Evolutionary conservation across 2,888 invertebrate genomes (phyloP).

Genomic region (Lasioglossum malachurum): DNA sequence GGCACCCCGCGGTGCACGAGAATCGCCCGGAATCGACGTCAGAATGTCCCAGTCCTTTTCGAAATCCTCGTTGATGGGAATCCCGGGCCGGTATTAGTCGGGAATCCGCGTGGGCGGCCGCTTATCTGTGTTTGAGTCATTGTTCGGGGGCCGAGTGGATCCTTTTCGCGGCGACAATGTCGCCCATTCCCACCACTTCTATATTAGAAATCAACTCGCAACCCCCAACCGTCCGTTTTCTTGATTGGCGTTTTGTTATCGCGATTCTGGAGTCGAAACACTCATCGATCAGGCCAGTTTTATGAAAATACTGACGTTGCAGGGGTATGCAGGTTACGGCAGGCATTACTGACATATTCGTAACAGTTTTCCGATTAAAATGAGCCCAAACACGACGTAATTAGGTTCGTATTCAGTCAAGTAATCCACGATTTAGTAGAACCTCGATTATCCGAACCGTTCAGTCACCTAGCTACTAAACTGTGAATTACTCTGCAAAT

Average conservation of each 20-base stretch:
- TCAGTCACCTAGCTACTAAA: background rate
- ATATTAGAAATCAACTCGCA: constrained; percentile 53
- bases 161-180: constrained; percentile 43
- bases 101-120: constrained; percentile 63
- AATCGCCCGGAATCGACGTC: constrained; percentile 56
- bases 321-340: rapidly evolving
- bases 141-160: constrained; percentile 62
- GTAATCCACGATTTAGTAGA: background rate
- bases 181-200: constrained; percentile 38
- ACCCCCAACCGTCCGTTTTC: constrained; percentile 28
- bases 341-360: too few species aligned
- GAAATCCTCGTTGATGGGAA: constrained; percentile 62
- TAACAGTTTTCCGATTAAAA: background rate
- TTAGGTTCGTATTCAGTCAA: background rate
- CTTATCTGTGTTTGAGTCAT: constrained; percentile 70
- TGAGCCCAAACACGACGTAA: background rate
- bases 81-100: constrained; percentile 38
- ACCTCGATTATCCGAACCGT: background rate
- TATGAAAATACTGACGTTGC: background rate
- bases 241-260: background rate
- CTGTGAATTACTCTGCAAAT: background rate
- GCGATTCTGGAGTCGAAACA: background rate
- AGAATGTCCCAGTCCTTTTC: constrained; percentile 53
- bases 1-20: constrained; percentile 59
- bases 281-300: background rate